Conservation (phyloP, 2,888 invertebrate genomes). For the Scaptodrosophila latifasciaeformis region DNA sequence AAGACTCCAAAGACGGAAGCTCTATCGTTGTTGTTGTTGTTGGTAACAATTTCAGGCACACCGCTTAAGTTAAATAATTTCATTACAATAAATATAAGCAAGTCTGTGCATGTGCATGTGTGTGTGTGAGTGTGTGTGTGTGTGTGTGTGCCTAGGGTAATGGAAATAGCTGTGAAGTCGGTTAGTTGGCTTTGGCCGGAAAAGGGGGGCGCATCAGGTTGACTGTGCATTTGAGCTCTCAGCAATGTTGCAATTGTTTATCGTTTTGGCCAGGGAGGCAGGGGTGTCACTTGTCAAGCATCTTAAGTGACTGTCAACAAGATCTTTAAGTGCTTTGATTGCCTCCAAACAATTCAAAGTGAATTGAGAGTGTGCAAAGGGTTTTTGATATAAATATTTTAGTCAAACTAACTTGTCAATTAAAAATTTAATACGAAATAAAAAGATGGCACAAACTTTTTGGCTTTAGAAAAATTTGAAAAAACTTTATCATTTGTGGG, state of each 20-base stretch:
- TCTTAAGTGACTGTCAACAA: background rate
- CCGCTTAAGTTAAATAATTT: conserved; percentile 60
- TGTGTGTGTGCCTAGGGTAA: conserved; percentile 6
- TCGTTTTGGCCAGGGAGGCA: background rate
- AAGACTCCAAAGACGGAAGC: background rate
- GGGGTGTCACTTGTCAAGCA: background rate
- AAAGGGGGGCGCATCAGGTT: background rate
- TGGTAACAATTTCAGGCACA: background rate
- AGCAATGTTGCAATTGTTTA: background rate
- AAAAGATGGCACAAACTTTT: conserved; percentile 11
- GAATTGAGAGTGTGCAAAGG: background rate
- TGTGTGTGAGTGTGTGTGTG: conserved; percentile 14
- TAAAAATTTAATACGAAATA: conserved; percentile 56
- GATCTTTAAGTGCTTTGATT: conserved; percentile 2
- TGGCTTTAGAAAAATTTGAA: background rate
- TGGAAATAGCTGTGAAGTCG: too few relatives aligned
- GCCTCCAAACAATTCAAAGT: background rate
- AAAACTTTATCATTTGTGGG: conserved; percentile 33
- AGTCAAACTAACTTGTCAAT: conserved; percentile 36
- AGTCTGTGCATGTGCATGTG: conserved; percentile 38
- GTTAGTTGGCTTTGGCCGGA: background rate
- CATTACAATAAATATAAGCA: conserved; percentile 58
- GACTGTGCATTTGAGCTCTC: background rate
- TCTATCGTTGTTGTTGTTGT: too few relatives aligned
- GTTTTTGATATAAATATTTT: too few relatives aligned